Base-by-base conservation (phyloP, 2,888 invertebrate genomes). In the Cyaniris semiargus region DNA sequence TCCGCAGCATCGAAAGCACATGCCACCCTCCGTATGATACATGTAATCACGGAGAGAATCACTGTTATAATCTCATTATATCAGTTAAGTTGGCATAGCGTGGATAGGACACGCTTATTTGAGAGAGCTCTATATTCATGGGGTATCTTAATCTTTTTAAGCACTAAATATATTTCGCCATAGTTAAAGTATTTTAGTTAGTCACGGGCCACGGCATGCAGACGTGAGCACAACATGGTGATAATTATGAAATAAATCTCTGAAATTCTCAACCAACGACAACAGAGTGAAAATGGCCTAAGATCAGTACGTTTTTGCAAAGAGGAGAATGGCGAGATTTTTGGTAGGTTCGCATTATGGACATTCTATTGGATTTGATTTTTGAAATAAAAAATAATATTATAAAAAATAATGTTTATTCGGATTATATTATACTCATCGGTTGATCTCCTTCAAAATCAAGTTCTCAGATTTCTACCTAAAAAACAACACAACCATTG, bases 41-140 rank as follows among this genome's bases (percentile, higher is more conserved):
- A 72, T 6, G n/a, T 44, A n/a, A 53, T 53, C 48, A 53, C 48
- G 18, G 44, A 53, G 15, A 53, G 38, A 44, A 72, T 74, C 74
- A 18, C 74, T 44, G 23, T 74, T 53, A 53, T 27, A 53, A 74
- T 74, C 23, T 74, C 53, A 74, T 74, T 74, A 74, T 13, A 48
- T 3, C 21, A 0, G 21, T n/a, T 6, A 44, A n/a, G 71, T 38
- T 71, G n/a, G 74, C 23, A 7, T 74, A 48, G 38, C 21, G 44
- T 74, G 48, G 74, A 74, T 27, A 70, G n/a, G n/a, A 10, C 48
- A 53, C 5, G 1, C 53, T 4, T 48, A 18, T 53, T 53, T 53
- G 4, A 53, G 44, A 10, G 44, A 18, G 53, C 53, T 4, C 4
- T 53, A 18, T 18, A 5, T 53, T 18, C 3, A 15, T 53, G 18